Evolutionary conservation across 2,113 vertebrate species (phyloP).

Genomic region (Apaloderma vittatum): DNA sequence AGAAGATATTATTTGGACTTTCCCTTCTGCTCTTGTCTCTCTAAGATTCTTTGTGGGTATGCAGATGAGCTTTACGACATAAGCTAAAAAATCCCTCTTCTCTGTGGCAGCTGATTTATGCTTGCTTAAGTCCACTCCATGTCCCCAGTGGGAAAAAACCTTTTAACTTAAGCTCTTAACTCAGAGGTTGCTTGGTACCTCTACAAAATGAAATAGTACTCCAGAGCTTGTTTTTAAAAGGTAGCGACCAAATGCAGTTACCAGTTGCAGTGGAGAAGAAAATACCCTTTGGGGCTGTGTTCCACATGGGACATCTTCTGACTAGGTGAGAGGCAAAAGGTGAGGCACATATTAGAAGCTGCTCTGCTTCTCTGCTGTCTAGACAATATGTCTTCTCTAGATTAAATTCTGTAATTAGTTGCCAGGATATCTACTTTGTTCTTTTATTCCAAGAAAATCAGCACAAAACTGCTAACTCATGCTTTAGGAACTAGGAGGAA

Average conservation of each 20-base stretch:
- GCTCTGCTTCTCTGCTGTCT: neutral
- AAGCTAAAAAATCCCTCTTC: neutral
- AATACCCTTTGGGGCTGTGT: neutral
- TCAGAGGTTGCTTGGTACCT: neutral
- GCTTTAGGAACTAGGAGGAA: neutral
- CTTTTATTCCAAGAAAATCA: neutral
- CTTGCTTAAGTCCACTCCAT: neutral
- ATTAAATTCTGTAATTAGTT: neutral
- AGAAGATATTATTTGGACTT: neutral
- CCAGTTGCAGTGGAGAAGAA: neutral
- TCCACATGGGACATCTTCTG: neutral
- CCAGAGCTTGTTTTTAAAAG: neutral
- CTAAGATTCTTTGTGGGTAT: neutral
- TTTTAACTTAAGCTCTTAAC: neutral
- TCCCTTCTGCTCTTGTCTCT: neutral
- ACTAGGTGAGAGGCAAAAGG: neutral
- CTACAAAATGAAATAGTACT: neutral
- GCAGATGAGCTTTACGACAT: neutral
- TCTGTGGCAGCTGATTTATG: neutral
- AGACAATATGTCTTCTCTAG: neutral
- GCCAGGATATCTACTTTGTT: neutral
- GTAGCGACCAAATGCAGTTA: neutral
- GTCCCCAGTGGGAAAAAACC: neutral
- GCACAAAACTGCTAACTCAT: neutral
- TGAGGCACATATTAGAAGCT: neutral